Conservation (phyloP, 2,113 vertebrate genomes). For the Neodon shergylaensis region DNA sequence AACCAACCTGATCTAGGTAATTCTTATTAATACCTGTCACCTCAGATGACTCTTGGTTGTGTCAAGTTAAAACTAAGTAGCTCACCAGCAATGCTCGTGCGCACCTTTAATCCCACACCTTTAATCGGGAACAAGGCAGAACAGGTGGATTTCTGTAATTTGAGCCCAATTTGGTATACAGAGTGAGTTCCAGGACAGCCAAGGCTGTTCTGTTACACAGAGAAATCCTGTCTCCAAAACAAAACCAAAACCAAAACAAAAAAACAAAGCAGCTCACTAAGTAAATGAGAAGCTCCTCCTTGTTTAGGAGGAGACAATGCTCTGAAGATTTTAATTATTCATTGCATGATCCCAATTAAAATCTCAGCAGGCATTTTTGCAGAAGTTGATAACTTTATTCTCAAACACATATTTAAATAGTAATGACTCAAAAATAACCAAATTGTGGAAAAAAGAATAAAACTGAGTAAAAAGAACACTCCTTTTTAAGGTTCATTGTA, state of each 20-base stretch:
- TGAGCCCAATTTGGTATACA: neutral
- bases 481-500: slow-evolving; percentile 31
- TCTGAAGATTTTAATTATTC: neutral
- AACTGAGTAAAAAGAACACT: neutral
- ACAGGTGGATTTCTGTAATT: neutral
- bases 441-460: neutral
- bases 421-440: neutral
- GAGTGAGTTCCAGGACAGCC: neutral
- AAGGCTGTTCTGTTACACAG: neutral
- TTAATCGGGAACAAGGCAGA: neutral
- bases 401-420: slow-evolving; percentile 14
- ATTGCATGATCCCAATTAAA: slow-evolving; percentile 9
- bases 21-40: neutral
- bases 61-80: neutral
- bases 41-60: neutral
- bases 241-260: neutral
- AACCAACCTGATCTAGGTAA: too few relatives aligned
- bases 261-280: neutral
- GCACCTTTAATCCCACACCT: neutral
- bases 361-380: neutral
- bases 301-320: neutral
- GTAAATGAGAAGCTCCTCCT: neutral
- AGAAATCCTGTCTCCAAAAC: neutral
- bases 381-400: slow-evolving; percentile 16
- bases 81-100: neutral